These are phyloP conservation scores for Verasper variegatus DNA, from an alignment of 2,113 vertebrate genomes.

Conservation along the genomic window DNA sequence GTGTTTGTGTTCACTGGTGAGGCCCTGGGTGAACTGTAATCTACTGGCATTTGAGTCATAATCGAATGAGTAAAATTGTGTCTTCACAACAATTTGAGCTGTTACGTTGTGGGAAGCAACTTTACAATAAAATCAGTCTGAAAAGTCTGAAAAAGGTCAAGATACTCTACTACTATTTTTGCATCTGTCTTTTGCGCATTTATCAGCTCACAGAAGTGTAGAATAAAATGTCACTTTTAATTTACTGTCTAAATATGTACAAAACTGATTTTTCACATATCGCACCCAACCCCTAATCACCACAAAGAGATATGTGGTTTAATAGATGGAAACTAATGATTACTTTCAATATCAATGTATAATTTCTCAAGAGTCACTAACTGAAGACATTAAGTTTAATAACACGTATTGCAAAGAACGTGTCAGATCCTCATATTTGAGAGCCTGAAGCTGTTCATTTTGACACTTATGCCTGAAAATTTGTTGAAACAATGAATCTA, in stretches of 20 bases:
- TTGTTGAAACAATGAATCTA: not conserved
- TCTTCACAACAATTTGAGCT: conserved; percentile 1
- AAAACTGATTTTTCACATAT: not conserved
- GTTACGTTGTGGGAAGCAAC: not conserved
- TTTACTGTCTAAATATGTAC: not conserved
- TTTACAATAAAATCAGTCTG: not conserved
- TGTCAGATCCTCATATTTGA: not conserved
- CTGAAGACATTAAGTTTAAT: not conserved
- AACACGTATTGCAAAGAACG: not conserved
- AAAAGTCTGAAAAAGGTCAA: not conserved
- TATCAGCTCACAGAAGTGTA: not conserved
- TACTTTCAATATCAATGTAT: not conserved
- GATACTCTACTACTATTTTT: not conserved
- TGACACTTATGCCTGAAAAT: not conserved
- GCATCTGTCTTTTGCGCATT: not conserved
- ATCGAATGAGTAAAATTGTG: not conserved
- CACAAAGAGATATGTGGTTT: not conserved
- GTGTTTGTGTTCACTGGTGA: conserved; percentile 34
- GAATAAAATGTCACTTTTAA: not conserved
- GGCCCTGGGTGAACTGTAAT: conserved; percentile 23
- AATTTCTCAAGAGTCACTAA: not conserved
- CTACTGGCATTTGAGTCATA: not conserved
- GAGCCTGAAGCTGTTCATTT: not conserved
- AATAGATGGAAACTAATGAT: not conserved
- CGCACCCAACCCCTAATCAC: not conserved